A percentile compares a stretch with the other conserved stretches of the same genome.
Conservation (phyloP, 2,113 vertebrate genomes). For the Psilopsiagon aymara region DNA sequence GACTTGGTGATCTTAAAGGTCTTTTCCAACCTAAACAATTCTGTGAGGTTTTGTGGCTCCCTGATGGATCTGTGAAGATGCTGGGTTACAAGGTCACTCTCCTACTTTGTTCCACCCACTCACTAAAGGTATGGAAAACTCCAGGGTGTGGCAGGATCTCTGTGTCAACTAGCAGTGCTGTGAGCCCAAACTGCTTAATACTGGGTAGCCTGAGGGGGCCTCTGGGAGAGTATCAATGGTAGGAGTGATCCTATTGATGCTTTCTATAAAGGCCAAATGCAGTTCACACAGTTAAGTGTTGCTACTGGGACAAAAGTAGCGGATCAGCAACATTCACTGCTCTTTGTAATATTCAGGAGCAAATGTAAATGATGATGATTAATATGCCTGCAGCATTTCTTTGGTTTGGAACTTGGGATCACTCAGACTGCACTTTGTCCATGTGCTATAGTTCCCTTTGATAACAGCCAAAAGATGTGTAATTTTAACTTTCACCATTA, state of each 20-base stretch:
- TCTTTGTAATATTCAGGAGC: neutral
- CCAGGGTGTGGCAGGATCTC: neutral
- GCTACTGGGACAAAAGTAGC: neutral
- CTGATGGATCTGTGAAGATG: neutral
- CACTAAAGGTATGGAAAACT: neutral
- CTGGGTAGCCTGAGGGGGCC: neutral
- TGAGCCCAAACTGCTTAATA: neutral
- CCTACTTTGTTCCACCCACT: neutral
- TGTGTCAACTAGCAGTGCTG: neutral
- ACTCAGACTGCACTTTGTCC: neutral
- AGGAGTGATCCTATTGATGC: neutral
- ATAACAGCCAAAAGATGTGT: constrained; percentile 11
- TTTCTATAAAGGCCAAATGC: neutral
- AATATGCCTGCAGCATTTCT: constrained; percentile 19
- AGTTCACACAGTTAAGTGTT: neutral
- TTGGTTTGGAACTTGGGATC: constrained; percentile 14
- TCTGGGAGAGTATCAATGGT: neutral
- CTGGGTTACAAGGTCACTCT: neutral
- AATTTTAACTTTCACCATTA: constrained; percentile 8
- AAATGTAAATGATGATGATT: neutral
- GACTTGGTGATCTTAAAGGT: neutral
- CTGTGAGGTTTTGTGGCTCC: neutral
- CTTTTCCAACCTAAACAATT: neutral
- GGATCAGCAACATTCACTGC: neutral
- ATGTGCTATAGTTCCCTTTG: neutral